These are phyloP conservation scores for Cepphus grylle DNA, from an alignment of 2,113 vertebrate genomes.

Conservation along the genomic window DNA sequence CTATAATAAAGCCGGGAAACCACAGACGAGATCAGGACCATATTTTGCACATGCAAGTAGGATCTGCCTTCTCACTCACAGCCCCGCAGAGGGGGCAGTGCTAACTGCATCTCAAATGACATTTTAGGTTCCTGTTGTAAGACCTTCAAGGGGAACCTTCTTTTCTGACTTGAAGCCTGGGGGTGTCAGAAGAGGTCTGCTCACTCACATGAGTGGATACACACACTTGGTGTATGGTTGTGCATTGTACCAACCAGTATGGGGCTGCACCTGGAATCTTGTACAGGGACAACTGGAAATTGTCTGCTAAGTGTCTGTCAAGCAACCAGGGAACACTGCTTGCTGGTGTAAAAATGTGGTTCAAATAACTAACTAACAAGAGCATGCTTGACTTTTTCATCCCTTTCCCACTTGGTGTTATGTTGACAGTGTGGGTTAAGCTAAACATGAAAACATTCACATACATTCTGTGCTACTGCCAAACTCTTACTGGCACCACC, in stretches of 20 bases:
- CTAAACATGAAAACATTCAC: neutral
- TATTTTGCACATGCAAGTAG: neutral
- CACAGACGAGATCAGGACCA: constrained; percentile 18
- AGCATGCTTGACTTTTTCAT: neutral
- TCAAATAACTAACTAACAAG: neutral
- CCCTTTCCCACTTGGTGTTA: neutral
- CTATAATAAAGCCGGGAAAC: constrained; percentile 13
- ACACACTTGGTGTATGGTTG: neutral
- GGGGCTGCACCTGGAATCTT: neutral
- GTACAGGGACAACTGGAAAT: neutral
- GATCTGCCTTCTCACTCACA: neutral
- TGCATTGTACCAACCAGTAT: neutral
- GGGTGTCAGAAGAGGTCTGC: neutral
- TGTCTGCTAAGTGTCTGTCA: neutral
- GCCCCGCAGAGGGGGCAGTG: neutral
- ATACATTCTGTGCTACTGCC: neutral
- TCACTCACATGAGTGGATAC: neutral
- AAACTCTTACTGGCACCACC: neutral
- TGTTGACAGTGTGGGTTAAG: neutral
- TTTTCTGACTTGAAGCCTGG: neutral
- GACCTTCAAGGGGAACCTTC: neutral
- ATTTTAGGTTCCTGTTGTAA: neutral
- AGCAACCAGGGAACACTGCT: neutral
- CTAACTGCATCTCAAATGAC: neutral
- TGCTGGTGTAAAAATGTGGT: neutral